Base-by-base conservation (phyloP, 2,797 vertebrate genomes). In the Xyrichtys novacula region DNA sequence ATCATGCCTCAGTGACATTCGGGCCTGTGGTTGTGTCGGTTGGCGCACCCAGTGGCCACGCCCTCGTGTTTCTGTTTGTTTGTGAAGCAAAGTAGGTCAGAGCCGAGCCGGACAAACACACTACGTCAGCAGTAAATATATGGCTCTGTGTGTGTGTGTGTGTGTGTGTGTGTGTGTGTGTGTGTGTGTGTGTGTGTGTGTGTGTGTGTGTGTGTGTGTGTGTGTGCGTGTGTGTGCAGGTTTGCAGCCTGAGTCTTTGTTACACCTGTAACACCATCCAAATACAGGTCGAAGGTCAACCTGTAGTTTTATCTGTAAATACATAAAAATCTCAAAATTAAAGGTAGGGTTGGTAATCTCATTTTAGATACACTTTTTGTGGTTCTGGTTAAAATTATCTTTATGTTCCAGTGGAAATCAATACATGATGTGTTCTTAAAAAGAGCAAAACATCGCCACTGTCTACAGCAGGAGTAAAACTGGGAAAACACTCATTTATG, bases 21-120 rank as follows among this genome's bases (percentile, higher is more conserved):
- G n/a, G 44, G 11, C 39, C 72, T 65, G 82, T 1, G 71, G 82
- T 68, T 12, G 46, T 25, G 59, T 22, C 28, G 75, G 68, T 67
- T 16, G 57, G 40, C 54, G 12, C 68, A 6, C 72, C 76, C 55
- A 17, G 46, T 1, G 5, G 59, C 62, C 64, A 42, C 76, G 31
- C 73, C 73, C 55, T 74, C 55, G 31, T 3, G 47, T 43, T 16
- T 58, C 20, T 22, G 65, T 29, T 48, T 22, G 29, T 69, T 69
- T 58, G 28, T 47, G 53, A 55, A 23, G 2, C 14, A 19, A 52
- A 73, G 29, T 58, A 55, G 68, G 66, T 69, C 68, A 78, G 46
- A 74, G 7, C 5, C 2, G 29, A 2, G 38, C 38, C 20, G 58
- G 29, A 50, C 61, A 11, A 52, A 65, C 44, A 50, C 6, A 12